Base-by-base conservation (phyloP, 2,113 vertebrate species). In the Lipotes vexillifer region DNA sequence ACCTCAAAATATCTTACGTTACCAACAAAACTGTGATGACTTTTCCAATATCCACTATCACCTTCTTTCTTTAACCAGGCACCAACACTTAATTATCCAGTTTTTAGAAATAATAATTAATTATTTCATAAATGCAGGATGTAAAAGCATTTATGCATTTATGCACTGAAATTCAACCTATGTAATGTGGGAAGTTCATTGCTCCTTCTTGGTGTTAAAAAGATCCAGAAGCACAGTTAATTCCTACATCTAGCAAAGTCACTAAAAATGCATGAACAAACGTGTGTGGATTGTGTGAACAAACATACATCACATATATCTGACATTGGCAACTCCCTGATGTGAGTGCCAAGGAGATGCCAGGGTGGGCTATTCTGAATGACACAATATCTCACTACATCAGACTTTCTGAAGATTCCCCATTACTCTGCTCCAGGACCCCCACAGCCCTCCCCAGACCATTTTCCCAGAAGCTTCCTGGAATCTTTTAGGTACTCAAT, bases 61-160 rank as follows among this genome's bases (percentile, higher is more conserved):
- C 27, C 2, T 80, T 59, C 52, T 59, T 89, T 74, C 63, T 84
- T 91, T 81, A 63, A 92, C 3, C 27, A 33, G 38, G 38, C 23
- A 68, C 2, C 81, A 75, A 63, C 33, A 61, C 14, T 77, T 59
- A 59, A 68, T 29, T 75, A 69, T 38, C 9, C 25, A 91, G 33
- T 80, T 88, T 97, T 88, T 77, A 88, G 63, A 87, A 97, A 80
- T 46, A 86, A n/a, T 72, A 88, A 78, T 14, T 72, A 85, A 78
- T 14, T 68, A 85, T 77, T 71, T 81, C 18, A 36, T 72, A 96
- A 59, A 14, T 38, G 27, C 13, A 81, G 33, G 17, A 75, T 49
- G 14, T 36, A 1, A 14, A 82, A 0, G 8, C 13, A 52, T 52
- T 52, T 52, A 52, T 52, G 49, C 15, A 52, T 52, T 52, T 52